Evolutionary conservation across 2,888 invertebrate species (phyloP).

Genomic region (Cordilura impudica): DNA sequence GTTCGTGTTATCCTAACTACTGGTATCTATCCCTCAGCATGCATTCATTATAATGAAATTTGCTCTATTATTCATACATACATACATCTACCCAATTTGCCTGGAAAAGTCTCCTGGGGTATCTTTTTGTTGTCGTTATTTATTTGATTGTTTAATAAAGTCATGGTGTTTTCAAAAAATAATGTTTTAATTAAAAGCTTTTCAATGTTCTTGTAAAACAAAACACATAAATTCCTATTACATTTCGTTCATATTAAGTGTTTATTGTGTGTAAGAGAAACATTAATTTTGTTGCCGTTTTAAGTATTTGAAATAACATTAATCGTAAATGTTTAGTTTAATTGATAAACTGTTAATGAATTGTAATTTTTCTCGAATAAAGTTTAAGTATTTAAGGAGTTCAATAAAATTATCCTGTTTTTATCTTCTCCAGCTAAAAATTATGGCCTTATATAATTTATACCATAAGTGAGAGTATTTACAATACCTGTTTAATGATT

Average conservation of each 20-base stretch:
- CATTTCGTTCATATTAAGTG: neutral
- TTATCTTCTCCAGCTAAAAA: no score
- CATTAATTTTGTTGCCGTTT: neutral
- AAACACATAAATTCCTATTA: neutral
- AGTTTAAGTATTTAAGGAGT: no score
- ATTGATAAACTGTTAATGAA: no score
- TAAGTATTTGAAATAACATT: neutral
- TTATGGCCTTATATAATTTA: no score
- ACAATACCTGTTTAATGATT: no score
- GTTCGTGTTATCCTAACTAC: no score
- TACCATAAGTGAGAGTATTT: no score
- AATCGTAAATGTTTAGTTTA: neutral
- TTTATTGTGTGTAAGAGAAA: neutral
- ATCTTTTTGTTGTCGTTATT: neutral
- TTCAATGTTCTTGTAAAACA: constrained; percentile 7
- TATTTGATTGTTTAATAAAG: neutral
- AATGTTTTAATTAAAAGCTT: constrained; percentile 15
- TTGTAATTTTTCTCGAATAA: no score
- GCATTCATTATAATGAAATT: neutral
- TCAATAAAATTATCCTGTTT: no score
- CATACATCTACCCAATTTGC: neutral
- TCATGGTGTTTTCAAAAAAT: neutral
- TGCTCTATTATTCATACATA: no score
- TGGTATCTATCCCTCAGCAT: neutral
- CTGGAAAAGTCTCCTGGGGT: neutral